Conservation (phyloP, 2,888 invertebrate genomes). For the Norana najaformis region DNA sequence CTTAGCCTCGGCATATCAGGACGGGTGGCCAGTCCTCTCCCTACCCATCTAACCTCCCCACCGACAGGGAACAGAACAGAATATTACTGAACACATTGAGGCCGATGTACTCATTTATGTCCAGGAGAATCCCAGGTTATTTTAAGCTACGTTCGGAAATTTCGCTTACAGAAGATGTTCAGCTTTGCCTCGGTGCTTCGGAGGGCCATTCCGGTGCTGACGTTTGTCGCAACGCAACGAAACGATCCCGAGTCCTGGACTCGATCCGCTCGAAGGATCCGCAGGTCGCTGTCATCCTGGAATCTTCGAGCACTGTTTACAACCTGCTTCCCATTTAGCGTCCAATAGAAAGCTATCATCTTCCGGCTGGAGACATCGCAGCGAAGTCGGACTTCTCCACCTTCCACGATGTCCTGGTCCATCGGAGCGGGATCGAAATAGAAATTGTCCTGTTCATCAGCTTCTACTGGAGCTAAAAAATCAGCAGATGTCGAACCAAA, state of each 20-base stretch:
- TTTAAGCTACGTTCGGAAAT: background rate
- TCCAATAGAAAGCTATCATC: conserved; percentile 62
- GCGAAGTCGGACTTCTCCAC: conserved; percentile 49
- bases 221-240: conserved; percentile 68
- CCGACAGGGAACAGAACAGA: background rate
- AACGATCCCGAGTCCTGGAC: conserved; percentile 68
- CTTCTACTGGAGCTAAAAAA: background rate
- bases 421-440: conserved; percentile 62
- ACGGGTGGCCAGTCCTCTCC: background rate
- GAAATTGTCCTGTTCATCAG: conserved; percentile 54
- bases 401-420: conserved; percentile 57
- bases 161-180: conserved; percentile 72
- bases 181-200: conserved; percentile 70
- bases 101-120: background rate
- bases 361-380: conserved; percentile 59
- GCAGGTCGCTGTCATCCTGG: conserved; percentile 65
- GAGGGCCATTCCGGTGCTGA: conserved; percentile 63
- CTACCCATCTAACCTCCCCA: background rate
- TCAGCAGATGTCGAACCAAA: background rate
- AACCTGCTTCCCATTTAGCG: conserved; percentile 58
- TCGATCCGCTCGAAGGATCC: conserved; percentile 68
- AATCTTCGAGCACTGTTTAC: conserved; percentile 60
- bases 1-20: background rate
- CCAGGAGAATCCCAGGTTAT: background rate
- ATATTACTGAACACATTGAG: background rate